Percentiles rank a stretch among this genome's conserved stretches.
Evolutionary conservation across 2,797 vertebrate species (phyloP).

Genomic region (Coregonus ussuriensis): DNA sequence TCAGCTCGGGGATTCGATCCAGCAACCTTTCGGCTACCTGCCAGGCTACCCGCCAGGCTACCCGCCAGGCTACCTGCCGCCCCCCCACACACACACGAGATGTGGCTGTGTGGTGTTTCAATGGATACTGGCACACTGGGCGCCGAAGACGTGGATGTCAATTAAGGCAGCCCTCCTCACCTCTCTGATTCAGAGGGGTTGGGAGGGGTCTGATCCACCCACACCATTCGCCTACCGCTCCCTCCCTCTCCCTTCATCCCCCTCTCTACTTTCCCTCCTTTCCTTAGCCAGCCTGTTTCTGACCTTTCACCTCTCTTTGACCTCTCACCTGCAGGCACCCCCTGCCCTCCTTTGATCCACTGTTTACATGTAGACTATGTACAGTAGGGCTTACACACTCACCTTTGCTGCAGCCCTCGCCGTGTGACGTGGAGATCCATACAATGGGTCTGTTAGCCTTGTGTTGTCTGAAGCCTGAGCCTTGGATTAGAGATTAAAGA

Average conservation of each 20-base stretch:
- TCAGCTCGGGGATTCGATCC: too few relatives aligned
- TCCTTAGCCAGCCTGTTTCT: slow-evolving; percentile 13
- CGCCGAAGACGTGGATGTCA: too few relatives aligned
- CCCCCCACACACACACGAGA: too few relatives aligned
- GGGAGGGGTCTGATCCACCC: too few relatives aligned
- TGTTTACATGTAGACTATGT: slow-evolving; percentile 66
- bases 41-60: too few relatives aligned
- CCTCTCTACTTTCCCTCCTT: slow-evolving; percentile 10
- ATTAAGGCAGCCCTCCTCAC: too few relatives aligned
- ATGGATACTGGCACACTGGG: too few relatives aligned
- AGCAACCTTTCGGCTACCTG: too few relatives aligned
- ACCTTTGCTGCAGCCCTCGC: slow-evolving; percentile 11
- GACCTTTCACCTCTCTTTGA: slow-evolving; percentile 66
- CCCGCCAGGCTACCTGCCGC: too few relatives aligned
- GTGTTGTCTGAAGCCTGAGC: slow-evolving; percentile 70
- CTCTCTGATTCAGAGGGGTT: too few relatives aligned
- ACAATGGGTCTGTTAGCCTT: slow-evolving; percentile 69
- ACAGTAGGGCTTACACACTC: slow-evolving; percentile 80
- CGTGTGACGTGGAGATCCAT: slow-evolving; percentile 39
- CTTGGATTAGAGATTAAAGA: slow-evolving; percentile 80
- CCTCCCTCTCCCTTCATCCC: neutral
- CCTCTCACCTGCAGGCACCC: slow-evolving; percentile 69
- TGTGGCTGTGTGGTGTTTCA: too few relatives aligned
- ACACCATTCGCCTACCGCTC: too few relatives aligned
- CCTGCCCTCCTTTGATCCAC: slow-evolving; percentile 64